A percentile compares a stretch with the other conserved stretches of the same genome.
Conservation (phyloP, 2,797 vertebrate genomes). For the Tapera naevia region DNA sequence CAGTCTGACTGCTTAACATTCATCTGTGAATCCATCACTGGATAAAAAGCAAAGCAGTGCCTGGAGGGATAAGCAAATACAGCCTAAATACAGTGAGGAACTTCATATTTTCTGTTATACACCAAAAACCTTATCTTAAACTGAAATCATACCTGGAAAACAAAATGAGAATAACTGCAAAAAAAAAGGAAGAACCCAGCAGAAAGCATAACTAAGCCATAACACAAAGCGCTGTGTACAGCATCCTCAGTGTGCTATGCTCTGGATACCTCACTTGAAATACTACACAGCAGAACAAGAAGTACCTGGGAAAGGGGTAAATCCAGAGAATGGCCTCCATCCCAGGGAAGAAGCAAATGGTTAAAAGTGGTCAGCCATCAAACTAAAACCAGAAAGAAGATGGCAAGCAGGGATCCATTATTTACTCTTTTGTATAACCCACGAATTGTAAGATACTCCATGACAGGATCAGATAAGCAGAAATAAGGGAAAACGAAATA, state of each 20-base stretch:
- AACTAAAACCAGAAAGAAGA: not conserved
- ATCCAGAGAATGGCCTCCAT: not conserved
- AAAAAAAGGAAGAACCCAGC: not conserved
- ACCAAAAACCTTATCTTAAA: not conserved
- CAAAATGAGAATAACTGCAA: not conserved
- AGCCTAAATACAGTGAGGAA: not conserved
- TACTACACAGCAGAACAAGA: too few species aligned
- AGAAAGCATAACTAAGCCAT: not conserved
- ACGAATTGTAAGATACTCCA: not conserved
- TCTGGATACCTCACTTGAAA: not conserved
- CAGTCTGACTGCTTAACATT: not conserved
- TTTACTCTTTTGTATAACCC: not conserved
- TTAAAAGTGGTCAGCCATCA: too few species aligned
- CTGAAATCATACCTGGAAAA: not conserved
- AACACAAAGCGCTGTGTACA: accelerated
- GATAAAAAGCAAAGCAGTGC: not conserved
- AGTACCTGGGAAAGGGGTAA: not conserved
- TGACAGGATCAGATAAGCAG: not conserved
- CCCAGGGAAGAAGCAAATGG: not conserved
- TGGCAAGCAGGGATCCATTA: not conserved
- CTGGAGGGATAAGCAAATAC: not conserved
- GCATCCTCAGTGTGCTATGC: not conserved
- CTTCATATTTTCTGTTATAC: not conserved
- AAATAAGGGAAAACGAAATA: not conserved
- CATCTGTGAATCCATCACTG: not conserved